phyloP scores from a whole-genome alignment of 2,888 invertebrate species.

The Tortricodes alternella region DNA sequence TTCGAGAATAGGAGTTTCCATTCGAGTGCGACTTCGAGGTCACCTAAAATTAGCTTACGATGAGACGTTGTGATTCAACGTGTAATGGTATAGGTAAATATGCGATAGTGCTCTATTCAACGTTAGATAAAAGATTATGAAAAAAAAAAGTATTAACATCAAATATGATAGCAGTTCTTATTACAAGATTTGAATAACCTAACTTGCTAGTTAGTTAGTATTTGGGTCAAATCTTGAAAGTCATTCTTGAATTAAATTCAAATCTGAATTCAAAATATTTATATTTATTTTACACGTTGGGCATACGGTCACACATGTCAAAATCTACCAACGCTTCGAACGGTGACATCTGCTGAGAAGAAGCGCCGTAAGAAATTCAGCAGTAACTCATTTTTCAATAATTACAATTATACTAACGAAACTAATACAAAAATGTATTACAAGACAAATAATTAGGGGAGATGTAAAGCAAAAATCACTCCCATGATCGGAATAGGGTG shows the following conservation, averaged over 20 bases:
- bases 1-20: constrained; percentile 56
- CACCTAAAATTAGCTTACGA: constrained; percentile 62
- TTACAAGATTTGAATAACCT: too few relatives aligned
- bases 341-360: background rate
- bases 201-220: too few relatives aligned
- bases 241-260: too few relatives aligned
- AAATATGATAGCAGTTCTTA: too few relatives aligned
- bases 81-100: constrained; percentile 42
- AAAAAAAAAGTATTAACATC: too few relatives aligned
- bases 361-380: background rate
- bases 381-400: background rate
- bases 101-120: constrained; percentile 41
- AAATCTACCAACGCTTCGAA: background rate
- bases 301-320: background rate
- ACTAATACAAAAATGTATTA: too few relatives aligned
- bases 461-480: too few relatives aligned
- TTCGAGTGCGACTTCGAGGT: constrained; percentile 56
- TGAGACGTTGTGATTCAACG: constrained; percentile 52
- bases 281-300: background rate
- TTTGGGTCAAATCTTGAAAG: too few relatives aligned
- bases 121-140: constrained; percentile 10
- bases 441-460: too few relatives aligned
- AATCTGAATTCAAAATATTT: background rate
- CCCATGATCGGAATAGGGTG: too few relatives aligned
- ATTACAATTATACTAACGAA: too few relatives aligned